Conservation (phyloP, 2,113 vertebrate genomes). For the Oryzias melastigma region DNA sequence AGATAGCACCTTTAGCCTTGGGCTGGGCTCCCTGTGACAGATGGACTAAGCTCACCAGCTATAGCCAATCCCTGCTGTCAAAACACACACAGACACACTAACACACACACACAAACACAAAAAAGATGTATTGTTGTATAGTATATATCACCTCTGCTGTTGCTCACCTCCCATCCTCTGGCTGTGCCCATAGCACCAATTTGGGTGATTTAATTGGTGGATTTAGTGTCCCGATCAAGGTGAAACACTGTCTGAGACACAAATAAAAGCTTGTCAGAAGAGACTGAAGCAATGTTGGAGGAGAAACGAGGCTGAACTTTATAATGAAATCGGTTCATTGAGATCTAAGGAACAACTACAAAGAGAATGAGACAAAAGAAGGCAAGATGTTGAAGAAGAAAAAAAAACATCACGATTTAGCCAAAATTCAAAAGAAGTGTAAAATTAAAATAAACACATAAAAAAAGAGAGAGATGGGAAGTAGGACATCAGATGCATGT, state of each 20-base stretch:
- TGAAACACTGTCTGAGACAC: constrained; percentile 61
- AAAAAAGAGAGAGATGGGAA: constrained; percentile 30
- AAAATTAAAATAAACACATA: constrained; percentile 26
- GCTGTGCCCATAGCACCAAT: constrained; percentile 58
- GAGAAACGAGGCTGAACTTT: constrained; percentile 16
- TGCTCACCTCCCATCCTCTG: constrained; percentile 42
- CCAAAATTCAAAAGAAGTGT: constrained; percentile 34
- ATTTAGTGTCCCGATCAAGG: constrained; percentile 68
- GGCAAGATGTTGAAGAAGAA: constrained; percentile 20
- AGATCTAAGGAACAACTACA: constrained; percentile 16
- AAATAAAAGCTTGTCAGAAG: constrained; percentile 59
- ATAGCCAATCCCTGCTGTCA: constrained; percentile 63
- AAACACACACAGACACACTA: constrained; percentile 35
- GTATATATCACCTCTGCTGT: constrained; percentile 58
- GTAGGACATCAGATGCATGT: constrained; percentile 40
- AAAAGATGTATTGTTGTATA: constrained; percentile 17
- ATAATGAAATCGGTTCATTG: constrained; percentile 46
- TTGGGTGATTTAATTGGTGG: constrained; percentile 69
- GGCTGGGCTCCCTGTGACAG: constrained; percentile 60
- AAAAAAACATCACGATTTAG: constrained; percentile 18
- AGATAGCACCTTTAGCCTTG: constrained; percentile 72
- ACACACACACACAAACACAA: constrained; percentile 27
- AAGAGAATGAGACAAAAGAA: constrained; percentile 10
- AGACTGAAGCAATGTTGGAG: constrained; percentile 31
- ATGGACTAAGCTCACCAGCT: constrained; percentile 60